A percentile compares a stretch with the other conserved stretches of the same genome.
These are phyloP conservation scores for Prorops nasuta DNA, from an alignment of 1,140 invertebrate species.

Conservation along the genomic window DNA sequence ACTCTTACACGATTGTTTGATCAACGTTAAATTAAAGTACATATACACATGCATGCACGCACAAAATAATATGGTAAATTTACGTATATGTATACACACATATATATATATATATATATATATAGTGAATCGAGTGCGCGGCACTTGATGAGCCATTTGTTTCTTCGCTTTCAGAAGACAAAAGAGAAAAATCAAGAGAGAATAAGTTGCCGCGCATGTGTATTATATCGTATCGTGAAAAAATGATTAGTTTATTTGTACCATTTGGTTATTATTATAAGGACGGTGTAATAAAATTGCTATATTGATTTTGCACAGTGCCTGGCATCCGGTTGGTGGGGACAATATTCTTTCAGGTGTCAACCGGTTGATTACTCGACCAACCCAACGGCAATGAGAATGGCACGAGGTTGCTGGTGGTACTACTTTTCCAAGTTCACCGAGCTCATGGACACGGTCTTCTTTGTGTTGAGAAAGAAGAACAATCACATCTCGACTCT, in stretches of 20 bases:
- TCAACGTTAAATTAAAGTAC: not conserved
- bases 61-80: not conserved
- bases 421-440: conserved; percentile 87
- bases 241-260: not conserved
- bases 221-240: not conserved
- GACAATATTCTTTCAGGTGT: conserved; percentile 80
- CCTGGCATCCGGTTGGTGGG: conserved; percentile 67
- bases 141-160: not conserved
- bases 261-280: no score
- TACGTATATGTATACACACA: not conserved
- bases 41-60: not conserved
- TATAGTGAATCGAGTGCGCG: not conserved
- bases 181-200: not conserved
- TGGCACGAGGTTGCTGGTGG: conserved; percentile 80
- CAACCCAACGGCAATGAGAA: conserved; percentile 73
- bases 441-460: conserved; percentile 86
- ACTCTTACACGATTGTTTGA: not conserved
- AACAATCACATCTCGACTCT: conserved; percentile 80
- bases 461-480: conserved; percentile 84
- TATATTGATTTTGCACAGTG: conserved; percentile 59
- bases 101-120: not conserved
- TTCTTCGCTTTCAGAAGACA: not conserved
- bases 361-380: conserved; percentile 87
- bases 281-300: conserved; percentile 9
- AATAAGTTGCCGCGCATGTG: not conserved